Conservation (phyloP, 2,888 invertebrate species). For the Aphodius sticticus region DNA sequence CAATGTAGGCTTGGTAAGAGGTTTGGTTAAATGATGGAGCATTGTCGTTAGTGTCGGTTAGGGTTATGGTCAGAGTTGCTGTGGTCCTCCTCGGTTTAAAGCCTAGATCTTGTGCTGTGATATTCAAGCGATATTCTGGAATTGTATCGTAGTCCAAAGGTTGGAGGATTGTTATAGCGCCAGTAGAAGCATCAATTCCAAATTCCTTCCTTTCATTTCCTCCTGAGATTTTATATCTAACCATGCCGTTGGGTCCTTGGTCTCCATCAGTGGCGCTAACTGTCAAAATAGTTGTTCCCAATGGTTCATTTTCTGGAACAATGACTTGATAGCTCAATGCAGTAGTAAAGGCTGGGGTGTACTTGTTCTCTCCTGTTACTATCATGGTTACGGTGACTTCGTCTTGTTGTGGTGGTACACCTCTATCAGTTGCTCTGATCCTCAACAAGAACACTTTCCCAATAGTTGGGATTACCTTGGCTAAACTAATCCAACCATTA, state of each 20-base stretch:
- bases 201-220: conserved; percentile 86
- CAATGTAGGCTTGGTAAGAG: conserved; percentile 78
- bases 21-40: conserved; percentile 85
- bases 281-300: conserved; percentile 84
- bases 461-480: conserved; percentile 65
- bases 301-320: conserved; percentile 89
- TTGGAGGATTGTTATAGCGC: conserved; percentile 81
- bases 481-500: conserved; percentile 84
- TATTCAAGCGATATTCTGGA: conserved; percentile 84
- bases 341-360: conserved; percentile 79
- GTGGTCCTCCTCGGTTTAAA: conserved; percentile 80
- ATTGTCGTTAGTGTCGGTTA: conserved; percentile 95
- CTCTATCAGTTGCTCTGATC: conserved; percentile 84
- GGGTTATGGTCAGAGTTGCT: conserved; percentile 82
- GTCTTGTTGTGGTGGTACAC: conserved; percentile 86
- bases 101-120: conserved; percentile 87
- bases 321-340: conserved; percentile 87
- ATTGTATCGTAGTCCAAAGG: conserved; percentile 87
- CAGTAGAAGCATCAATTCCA: conserved; percentile 76
- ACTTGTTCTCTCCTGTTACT: conserved; percentile 84
- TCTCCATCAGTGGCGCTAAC: conserved; percentile 88
- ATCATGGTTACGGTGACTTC: conserved; percentile 77
- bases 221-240: conserved; percentile 83
- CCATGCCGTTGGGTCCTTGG: conserved; percentile 88
- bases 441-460: conserved; percentile 73